Evolutionary conservation across 2,797 vertebrate species (phyloP).

Genomic region (Ctenochaetus hawaiiensis): DNA sequence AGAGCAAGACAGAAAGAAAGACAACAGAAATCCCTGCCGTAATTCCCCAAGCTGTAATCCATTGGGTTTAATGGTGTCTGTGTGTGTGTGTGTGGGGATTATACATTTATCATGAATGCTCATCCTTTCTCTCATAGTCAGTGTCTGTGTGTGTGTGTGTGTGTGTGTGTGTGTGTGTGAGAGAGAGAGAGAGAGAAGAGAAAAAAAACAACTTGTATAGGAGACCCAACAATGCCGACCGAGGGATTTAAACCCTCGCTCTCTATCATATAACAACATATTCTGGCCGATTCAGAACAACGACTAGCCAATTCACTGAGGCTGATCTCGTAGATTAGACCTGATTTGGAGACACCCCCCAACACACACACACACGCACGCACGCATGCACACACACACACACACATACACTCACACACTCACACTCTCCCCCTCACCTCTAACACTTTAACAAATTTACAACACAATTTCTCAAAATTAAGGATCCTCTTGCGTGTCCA

Average conservation of each 20-base stretch:
- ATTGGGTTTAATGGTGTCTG: constrained; percentile 80
- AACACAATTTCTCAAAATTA: constrained; percentile 40
- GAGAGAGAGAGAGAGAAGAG: constrained; percentile 48
- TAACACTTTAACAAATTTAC: constrained; percentile 52
- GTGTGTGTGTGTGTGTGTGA: constrained; percentile 46
- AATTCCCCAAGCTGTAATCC: constrained; percentile 87
- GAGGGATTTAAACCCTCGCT: constrained; percentile 81
- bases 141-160: constrained; percentile 27
- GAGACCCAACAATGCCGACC: constrained; percentile 72
- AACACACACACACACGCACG: constrained; percentile 16
- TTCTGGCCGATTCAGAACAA: constrained; percentile 90
- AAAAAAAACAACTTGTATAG: constrained; percentile 66
- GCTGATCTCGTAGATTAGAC: constrained; percentile 77
- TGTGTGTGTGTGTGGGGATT: constrained; percentile 75
- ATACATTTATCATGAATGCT: constrained; percentile 83
- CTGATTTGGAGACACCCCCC: constrained; percentile 69
- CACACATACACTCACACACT: constrained; percentile 4
- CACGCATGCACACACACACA: constrained; percentile 26
- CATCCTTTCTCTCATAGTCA: constrained; percentile 72
- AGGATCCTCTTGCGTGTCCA: constrained; percentile 41
- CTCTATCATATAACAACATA: constrained; percentile 87
- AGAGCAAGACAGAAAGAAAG: constrained; percentile 77
- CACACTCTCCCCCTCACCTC: constrained; percentile 23
- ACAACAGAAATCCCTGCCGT: constrained; percentile 78
- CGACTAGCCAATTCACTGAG: constrained; percentile 89